Evolutionary conservation across 2,888 invertebrate species (phyloP), one percentile per base, ranked within the genome.

Genomic region (Cyclophora punctaria): DNA sequence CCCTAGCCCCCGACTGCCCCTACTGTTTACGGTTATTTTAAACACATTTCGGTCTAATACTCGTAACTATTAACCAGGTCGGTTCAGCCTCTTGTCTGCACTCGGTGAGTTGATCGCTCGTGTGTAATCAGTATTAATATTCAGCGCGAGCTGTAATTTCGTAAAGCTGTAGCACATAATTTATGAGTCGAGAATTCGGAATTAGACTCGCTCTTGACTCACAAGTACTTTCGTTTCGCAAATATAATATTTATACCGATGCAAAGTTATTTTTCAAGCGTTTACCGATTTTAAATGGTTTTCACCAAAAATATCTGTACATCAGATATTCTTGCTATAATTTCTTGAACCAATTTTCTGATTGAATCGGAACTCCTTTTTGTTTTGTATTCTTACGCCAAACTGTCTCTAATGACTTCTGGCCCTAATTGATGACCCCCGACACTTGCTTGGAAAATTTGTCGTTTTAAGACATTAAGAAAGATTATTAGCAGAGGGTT

Each of bases 371-470:
- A 61, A 68, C 70, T 66, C 57, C 51, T 55, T 62, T 20, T 20
- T 61, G 74, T 78, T 83, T 79, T 78, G 77, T 78, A 79, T 80
- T 80, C 78, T 20, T 20, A 20, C 20, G 20, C 20, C 78, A 83
- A 84, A 78, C 70, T 20, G 76, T 60, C 73, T 71, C 73, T 84
- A 83, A 84, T 80, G 80, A 81, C 80, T 79, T 69, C 70, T 75
- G 67, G 59, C 68, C 69, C 72, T 83, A 83, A 86, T 85, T 84
- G 83, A 86, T 80, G 80, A 71, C 64, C 63, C 71, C 75, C 72
- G 76, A 74, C 76, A 71, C 67, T 73, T 73, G 20, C 20, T 20
- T 2, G 20, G 20, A 20, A 20, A 20, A 20, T 20, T 20, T 20
- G 20, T 20, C 20, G 20, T 20, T 20, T 1, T 20, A 20, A 20